A percentile compares a stretch with the other conserved stretches of the same genome.
phyloP scores from a whole-genome alignment of 2,888 invertebrate species.

The Shargacucullia verbasci region DNA sequence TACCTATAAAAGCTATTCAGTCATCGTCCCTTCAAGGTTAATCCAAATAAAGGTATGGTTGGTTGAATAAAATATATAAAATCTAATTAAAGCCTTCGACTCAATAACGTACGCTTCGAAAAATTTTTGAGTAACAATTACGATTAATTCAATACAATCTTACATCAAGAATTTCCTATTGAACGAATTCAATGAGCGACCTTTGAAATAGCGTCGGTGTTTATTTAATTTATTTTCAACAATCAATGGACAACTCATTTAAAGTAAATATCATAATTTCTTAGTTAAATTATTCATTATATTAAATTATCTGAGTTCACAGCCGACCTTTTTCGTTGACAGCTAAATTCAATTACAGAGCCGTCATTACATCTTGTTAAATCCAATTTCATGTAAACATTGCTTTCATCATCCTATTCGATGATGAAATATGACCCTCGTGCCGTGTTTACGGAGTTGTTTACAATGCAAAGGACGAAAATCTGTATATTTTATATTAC shows the following conservation, averaged over 20 bases:
- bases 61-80: slow-evolving; percentile 43
- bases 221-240: slow-evolving; percentile 50
- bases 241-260: slow-evolving; percentile 37
- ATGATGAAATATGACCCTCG: slow-evolving; percentile 52
- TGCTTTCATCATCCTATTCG: slow-evolving; percentile 52
- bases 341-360: slow-evolving; percentile 61
- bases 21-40: slow-evolving; percentile 40
- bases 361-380: slow-evolving; percentile 60
- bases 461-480: slow-evolving; percentile 24
- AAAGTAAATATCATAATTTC: slow-evolving; percentile 51
- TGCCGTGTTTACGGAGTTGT: slow-evolving; percentile 28
- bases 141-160: slow-evolving; percentile 40
- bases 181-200: slow-evolving; percentile 39
- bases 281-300: slow-evolving; percentile 40
- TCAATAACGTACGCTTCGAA: slow-evolving; percentile 45
- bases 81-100: slow-evolving; percentile 40
- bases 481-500: slow-evolving; percentile 12
- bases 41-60: slow-evolving; percentile 36
- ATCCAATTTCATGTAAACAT: slow-evolving; percentile 61
- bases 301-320: slow-evolving; percentile 35
- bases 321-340: slow-evolving; percentile 54
- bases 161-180: slow-evolving; percentile 41
- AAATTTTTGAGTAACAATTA: slow-evolving; percentile 39
- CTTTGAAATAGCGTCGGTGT: slow-evolving; percentile 46
- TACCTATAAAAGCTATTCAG: slow-evolving; percentile 33